Evolutionary conservation across 2,888 invertebrate species (phyloP).

Genomic region (Plebejus melissa): DNA sequence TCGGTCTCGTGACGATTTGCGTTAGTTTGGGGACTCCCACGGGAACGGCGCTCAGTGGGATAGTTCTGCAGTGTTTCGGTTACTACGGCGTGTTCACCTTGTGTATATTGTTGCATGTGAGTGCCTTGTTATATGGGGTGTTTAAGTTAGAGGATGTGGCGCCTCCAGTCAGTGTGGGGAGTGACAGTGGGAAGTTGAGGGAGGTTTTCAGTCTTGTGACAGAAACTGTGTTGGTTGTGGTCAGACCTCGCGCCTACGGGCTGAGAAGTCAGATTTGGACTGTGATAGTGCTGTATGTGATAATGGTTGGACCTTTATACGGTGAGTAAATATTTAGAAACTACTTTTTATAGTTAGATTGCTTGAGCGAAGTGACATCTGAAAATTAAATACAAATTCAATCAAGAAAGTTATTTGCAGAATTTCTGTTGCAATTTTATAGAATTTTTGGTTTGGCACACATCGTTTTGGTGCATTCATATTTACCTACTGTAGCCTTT

Average conservation of each 20-base stretch:
- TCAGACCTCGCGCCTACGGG: conserved; percentile 53
- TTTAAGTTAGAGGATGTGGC: conserved; percentile 62
- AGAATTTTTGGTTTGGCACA: neutral
- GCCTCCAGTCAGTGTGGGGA: conserved; percentile 37
- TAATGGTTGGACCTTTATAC: conserved; percentile 73
- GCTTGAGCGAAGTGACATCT: no score
- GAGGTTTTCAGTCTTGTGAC: conserved; percentile 60
- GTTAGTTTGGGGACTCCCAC: conserved; percentile 72
- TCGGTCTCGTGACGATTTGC: conserved; percentile 80
- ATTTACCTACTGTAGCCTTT: neutral
- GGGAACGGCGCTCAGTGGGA: conserved; percentile 75
- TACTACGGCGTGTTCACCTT: conserved; percentile 71
- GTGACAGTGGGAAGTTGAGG: conserved; percentile 43
- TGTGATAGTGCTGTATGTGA: conserved; percentile 60
- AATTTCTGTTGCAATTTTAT: neutral
- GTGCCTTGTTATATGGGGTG: conserved; percentile 61
- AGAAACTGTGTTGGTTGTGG: conserved; percentile 63
- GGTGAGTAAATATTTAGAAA: conserved; percentile 51
- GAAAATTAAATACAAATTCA: no score
- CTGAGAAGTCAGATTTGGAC: conserved; percentile 62
- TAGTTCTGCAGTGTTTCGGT: conserved; percentile 62
- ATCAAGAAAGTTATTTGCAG: neutral
- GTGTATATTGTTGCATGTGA: conserved; percentile 52
- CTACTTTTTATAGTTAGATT: neutral
- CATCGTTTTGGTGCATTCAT: neutral